phyloP scores from a whole-genome alignment of 2,113 vertebrate genomes.

The Tupaia chinensis region DNA sequence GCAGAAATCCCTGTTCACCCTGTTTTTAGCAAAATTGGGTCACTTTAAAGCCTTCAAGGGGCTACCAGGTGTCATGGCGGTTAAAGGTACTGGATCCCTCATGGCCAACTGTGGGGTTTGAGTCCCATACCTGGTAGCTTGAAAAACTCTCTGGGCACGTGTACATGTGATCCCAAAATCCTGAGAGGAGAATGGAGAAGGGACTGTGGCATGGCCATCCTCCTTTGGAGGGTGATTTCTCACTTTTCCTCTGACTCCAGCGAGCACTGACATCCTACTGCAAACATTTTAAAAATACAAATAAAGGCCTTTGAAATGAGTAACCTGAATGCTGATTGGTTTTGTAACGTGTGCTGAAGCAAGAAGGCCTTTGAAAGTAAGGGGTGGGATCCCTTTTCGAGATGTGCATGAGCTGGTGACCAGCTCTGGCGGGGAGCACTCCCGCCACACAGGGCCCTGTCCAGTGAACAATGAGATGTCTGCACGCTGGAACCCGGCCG shows the following conservation, averaged over 20 bases:
- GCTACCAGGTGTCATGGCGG: no score
- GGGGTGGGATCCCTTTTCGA: background rate
- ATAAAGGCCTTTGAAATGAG: background rate
- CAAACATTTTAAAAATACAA: background rate
- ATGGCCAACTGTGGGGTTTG: no score
- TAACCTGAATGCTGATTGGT: background rate
- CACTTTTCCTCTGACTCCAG: no score
- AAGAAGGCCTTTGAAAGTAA: background rate
- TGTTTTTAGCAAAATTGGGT: background rate
- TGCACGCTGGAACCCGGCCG: background rate
- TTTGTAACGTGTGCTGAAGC: background rate
- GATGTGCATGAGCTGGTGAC: background rate
- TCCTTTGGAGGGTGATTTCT: no score
- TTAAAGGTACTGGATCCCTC: no score
- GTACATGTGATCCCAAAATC: no score
- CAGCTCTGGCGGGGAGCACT: background rate
- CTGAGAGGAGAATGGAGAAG: no score
- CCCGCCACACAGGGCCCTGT: background rate
- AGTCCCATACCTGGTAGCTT: no score
- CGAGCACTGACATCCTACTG: no score
- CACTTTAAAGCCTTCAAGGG: background rate
- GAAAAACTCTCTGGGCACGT: no score
- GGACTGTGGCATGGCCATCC: no score
- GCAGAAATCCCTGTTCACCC: background rate
- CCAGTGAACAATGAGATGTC: background rate